Conservation (phyloP, 2,797 vertebrate species). For the Threskiornis aethiopicus region DNA sequence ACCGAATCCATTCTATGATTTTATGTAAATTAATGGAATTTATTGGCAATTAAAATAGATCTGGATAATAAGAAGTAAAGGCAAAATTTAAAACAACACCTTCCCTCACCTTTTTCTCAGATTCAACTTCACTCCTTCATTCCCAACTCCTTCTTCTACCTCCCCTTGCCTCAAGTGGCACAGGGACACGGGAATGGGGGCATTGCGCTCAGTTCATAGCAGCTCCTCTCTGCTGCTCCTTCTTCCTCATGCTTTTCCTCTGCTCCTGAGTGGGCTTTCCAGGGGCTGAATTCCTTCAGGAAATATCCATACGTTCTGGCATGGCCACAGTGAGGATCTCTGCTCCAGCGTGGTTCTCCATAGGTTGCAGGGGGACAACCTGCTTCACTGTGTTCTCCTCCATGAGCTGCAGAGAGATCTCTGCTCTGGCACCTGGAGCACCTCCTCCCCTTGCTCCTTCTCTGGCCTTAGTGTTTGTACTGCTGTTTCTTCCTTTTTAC, state of each 20-base stretch:
- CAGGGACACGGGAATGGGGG: background rate
- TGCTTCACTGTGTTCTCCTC: background rate
- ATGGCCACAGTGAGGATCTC: background rate
- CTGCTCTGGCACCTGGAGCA: background rate
- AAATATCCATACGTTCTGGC: background rate
- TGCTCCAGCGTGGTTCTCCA: background rate
- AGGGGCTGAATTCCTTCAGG: background rate
- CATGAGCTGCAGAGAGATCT: fast-evolving
- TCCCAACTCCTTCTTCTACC: background rate
- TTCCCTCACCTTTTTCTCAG: background rate
- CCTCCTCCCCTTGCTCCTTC: background rate
- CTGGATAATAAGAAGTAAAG: background rate
- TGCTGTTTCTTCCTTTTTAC: background rate
- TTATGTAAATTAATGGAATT: background rate
- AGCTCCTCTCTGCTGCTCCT: background rate
- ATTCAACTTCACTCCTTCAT: background rate
- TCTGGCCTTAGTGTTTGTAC: background rate
- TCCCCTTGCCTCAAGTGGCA: fast-evolving
- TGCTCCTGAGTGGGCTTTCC: background rate
- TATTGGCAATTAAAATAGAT: background rate
- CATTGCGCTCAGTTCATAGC: fast-evolving
- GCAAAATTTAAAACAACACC: background rate
- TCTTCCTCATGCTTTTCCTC: background rate
- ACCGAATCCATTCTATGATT: background rate
- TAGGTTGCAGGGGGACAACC: background rate